Evolutionary conservation across 2,888 invertebrate genomes (phyloP).

Genomic region (Andrena fulva): DNA sequence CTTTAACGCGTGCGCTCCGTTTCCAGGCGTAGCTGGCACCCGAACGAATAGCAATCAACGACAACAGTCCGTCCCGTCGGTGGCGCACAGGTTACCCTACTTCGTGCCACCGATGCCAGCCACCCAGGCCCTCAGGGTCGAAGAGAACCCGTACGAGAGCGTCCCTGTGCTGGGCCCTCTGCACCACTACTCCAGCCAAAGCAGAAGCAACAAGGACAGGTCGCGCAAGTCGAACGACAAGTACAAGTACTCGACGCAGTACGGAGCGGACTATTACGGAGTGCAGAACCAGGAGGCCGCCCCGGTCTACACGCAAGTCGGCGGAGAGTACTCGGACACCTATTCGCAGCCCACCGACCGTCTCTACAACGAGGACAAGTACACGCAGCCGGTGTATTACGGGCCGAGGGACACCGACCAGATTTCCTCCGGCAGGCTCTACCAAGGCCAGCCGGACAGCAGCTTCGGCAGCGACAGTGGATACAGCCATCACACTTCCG

Average conservation of each 20-base stretch:
- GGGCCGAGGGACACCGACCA: slow-evolving; percentile 77
- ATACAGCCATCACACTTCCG: slow-evolving; percentile 92
- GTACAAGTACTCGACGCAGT: slow-evolving; percentile 71
- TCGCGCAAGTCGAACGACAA: slow-evolving; percentile 85
- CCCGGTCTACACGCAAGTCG: slow-evolving; percentile 79
- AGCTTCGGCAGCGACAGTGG: slow-evolving; percentile 94
- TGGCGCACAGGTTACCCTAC: slow-evolving; percentile 81
- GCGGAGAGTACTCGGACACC: slow-evolving; percentile 80
- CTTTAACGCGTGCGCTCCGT: background rate
- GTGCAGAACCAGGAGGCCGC: slow-evolving; percentile 77
- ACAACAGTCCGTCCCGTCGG: slow-evolving; percentile 81
- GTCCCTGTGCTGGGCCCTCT: slow-evolving; percentile 89
- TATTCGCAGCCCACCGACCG: slow-evolving; percentile 82
- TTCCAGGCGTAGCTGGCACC: slow-evolving; percentile 80
- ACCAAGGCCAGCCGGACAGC: slow-evolving; percentile 85
- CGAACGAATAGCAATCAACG: slow-evolving; percentile 78
- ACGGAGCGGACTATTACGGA: slow-evolving; percentile 78
- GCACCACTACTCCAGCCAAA: slow-evolving; percentile 79
- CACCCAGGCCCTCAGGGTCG: slow-evolving; percentile 82
- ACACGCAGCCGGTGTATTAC: slow-evolving; percentile 81
- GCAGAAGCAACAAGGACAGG: slow-evolving; percentile 85
- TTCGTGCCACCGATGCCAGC: slow-evolving; percentile 82
- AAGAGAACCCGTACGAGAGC: slow-evolving; percentile 87
- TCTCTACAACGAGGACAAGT: slow-evolving; percentile 80
- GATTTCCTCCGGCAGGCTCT: slow-evolving; percentile 76